Base-by-base conservation (phyloP, 2,888 invertebrate genomes). In the Patella caerulea region DNA sequence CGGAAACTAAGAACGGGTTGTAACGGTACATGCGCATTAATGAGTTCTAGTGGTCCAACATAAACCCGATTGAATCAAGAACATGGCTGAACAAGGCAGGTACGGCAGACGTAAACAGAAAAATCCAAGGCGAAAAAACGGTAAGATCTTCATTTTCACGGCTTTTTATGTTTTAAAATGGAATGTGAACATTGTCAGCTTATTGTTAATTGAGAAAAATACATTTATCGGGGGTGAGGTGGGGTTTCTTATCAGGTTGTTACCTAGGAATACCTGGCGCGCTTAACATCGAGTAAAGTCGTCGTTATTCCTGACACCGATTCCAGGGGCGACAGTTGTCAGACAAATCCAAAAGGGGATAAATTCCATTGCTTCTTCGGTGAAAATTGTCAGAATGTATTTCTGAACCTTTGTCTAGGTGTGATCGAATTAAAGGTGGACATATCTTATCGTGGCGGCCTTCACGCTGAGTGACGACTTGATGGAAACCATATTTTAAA, bases 1-100 rank as follows among this genome's bases (percentile, higher is more conserved):
- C 65, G 65, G 65, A 65, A 65, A 65, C 65, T 65, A 65, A 65
- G 19, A 24, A 24, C 24, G 19, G 19, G 24, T 65, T 65, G 24
- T 65, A 65, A 65, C 65, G 65, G 65, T 65, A 65, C 65, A 65
- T 65, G 65, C 65, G 65, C 65, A 65, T 65, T 65, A 65, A 19
- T 45, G 45, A 45, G 45, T 45, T 45, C 45, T 45, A 45, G 45
- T 45, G 45, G 45, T 65, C 65, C 65, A 65, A 24, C 24, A 65
- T 65, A 65, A 65, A 65, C 65, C 65, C 45, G 45, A 45, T 65
- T 65, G 65, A 65, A 65, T 24, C 65, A 65, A 19, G 65, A 65
- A 65, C 65, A 65, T 65, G 65, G 65, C 65, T 65, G 65, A 65
- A 65, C 24, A 24, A 65, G 65, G 65, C 65, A 65, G 65, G 65